Base-by-base conservation (phyloP, 1,140 invertebrate genomes). In the Neocloeon triangulifer region DNA sequence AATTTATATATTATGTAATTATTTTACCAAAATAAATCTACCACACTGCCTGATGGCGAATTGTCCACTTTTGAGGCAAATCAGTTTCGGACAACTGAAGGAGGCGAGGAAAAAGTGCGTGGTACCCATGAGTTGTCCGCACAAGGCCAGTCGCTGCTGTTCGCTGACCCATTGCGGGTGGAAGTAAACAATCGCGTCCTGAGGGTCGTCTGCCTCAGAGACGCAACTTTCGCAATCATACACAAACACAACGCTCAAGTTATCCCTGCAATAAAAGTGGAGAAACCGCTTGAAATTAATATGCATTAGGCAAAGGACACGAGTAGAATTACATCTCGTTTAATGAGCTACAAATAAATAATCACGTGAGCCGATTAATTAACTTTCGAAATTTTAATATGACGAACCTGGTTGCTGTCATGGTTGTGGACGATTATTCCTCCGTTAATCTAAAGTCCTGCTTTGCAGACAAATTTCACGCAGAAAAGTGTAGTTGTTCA, bases 91-190 rank as follows among this genome's bases (percentile, higher is more conserved):
- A 32, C 66, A 59, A 3, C 65, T 64, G 53, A 86, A 80, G 10
- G 71, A 58, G 3, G 66, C 64, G 34, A 67, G 64, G 36, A 79
- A 55, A 48, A 79, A 85, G 40, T 76, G 69, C 38, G 71, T 63
- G 12, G 78, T 66, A 16, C 81, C 77, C 60, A 85, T 78, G 15
- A 85, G 51, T 53, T 85, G 75, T 30, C 75, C 73, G 47, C 74
- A 79, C 1, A 84, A 49, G 12, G 75, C 73, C 37, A 78, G 61
- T 43, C 73, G 65, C 47, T 81, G 75, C 4, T 72, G 67, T 36
- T 75, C 73, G 1, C 73, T 78, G 7, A 84, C 78, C 75, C 79
- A 82, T 19, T 68, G 64, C 2, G 80, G 80, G 54, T 82, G 73
- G 51, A 84, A 86, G 46, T 82, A 86, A n/a, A 84, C 53, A 30